A percentile compares a stretch with the other conserved stretches of the same genome.
Conservation (phyloP, 2,888 invertebrate genomes). For the Platycnemis pennipes region DNA sequence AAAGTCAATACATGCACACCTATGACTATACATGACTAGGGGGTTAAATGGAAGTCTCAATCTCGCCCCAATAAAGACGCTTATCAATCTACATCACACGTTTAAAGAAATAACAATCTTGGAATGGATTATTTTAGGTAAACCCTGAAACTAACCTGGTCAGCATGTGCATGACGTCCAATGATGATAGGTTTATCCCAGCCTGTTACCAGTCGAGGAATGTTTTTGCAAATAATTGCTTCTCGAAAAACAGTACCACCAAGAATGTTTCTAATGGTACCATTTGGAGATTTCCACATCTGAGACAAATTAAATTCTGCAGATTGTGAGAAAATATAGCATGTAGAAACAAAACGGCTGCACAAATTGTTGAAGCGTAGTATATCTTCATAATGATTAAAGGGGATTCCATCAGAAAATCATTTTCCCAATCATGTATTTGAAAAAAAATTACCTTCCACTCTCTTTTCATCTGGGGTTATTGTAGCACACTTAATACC, state of each 20-base stretch:
- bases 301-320: constrained; percentile 91
- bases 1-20: too few relatives aligned
- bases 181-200: constrained; percentile 99
- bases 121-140: not conserved
- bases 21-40: too few relatives aligned
- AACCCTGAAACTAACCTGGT: constrained; percentile 83
- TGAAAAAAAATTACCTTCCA: constrained; percentile 81
- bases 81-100: too few relatives aligned
- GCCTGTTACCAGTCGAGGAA: constrained; percentile 95
- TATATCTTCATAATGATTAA: not conserved
- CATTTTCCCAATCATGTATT: constrained; percentile 75
- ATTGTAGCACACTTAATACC: constrained; percentile 99
- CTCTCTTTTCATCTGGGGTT: constrained; percentile 97
- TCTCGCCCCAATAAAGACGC: too few relatives aligned
- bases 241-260: constrained; percentile 93
- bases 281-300: constrained; percentile 96
- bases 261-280: constrained; percentile 92
- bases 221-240: constrained; percentile 94
- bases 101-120: too few relatives aligned
- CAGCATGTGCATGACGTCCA: constrained; percentile 98
- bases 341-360: not conserved
- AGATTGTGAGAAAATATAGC: not conserved
- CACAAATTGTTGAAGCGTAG: not conserved
- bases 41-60: too few relatives aligned
- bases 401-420: not conserved